Base-by-base conservation (phyloP, 2,888 invertebrate genomes). In the Acronicta leporina region DNA sequence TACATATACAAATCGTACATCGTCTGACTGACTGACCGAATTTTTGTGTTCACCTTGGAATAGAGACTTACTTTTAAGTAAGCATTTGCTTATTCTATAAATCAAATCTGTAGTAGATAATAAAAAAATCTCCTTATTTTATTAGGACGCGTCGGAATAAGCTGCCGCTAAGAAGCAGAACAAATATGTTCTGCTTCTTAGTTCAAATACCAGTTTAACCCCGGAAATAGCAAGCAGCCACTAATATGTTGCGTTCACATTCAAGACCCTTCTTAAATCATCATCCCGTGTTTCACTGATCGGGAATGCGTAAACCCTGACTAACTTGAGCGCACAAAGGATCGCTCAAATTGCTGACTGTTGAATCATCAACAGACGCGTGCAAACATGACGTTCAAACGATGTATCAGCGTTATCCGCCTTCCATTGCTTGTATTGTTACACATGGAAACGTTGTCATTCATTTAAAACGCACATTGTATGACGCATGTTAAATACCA, bases 301-400 rank as follows among this genome's bases (percentile, higher is more conserved):
- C 63, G 75, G 80, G 88, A 86, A 88, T 87, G 85, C 76, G 74
- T 70, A 81, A 81, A 66, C 72, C 79, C 84, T 81, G 85, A 85
- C 82, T 84, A 85, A 85, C 64, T 58, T 72, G 55, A 60, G 60
- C 47, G 63, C 63, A 71, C 74, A 80, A 80, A 75, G 76, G 73
- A 77, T 63, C 73, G 77, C 68, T 71, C 74, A 68, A 75, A 81
- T 80, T 70, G 63, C 73, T 70, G 53, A 47, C 53, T 63, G 77
- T 70, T 83, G 83, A 75, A 77, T 73, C 70, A 77, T 72, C 59
- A 68, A 66, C 63, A 72, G 61, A 63, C 60, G 60, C 49, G 54
- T 70, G 68, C 55, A 60, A 59, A 70, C 76, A 75, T 63, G 73
- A 69, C 51, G 60, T 61, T 66, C 51, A 45, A 41, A 51, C 61